Base-by-base conservation (phyloP, 2,888 invertebrate species). In the Oligia fasciuncula region DNA sequence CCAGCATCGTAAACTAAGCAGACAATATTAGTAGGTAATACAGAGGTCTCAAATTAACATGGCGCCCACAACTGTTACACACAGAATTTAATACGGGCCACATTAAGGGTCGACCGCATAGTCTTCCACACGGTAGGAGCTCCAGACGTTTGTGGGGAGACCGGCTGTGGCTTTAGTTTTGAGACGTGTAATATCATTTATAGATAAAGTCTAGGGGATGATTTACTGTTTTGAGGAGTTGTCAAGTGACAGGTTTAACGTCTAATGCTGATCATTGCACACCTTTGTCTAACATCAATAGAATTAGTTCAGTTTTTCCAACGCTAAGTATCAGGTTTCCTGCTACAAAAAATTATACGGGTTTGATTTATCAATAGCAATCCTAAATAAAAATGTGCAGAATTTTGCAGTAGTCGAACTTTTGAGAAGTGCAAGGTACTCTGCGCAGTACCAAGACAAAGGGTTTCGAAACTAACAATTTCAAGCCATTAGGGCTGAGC, bases 71-170 rank as follows among this genome's bases (percentile, higher is more conserved):
- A 88, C 89, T 85, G 87, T 81, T 87, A 85, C 90, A 89, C 86
- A 87, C 86, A 88, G 89, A 90, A 90, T 89, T 89, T 90, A 90
- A 90, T 89, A 90, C 87, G 76, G 85, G 63, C 84, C 83, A 88
- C 86, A 88, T 90, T 87, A 87, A 85, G 87, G 87, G 73, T 77
- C 86, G 19, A 88, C 90, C 90, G 82, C 89, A 89, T 66, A 81
- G 88, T 81, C 86, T 83, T 89, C 84, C 79, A 63, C 82, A 68
- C 79, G 57, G 79, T 90, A 90, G 89, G 83, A 51, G 1, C 35
- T 3, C 90, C 90, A 89, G 65, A 43, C 73, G 43, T 76, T 76
- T 84, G 57, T 66, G 67, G 71, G 43, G 74, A 78, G 69, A 67
- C 67, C 65, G 49, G 19, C 71, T 46, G 65, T 49, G n/a, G 63